Evolutionary conservation across 2,888 invertebrate species (phyloP).

Genomic region (Microplitis deprimator): DNA sequence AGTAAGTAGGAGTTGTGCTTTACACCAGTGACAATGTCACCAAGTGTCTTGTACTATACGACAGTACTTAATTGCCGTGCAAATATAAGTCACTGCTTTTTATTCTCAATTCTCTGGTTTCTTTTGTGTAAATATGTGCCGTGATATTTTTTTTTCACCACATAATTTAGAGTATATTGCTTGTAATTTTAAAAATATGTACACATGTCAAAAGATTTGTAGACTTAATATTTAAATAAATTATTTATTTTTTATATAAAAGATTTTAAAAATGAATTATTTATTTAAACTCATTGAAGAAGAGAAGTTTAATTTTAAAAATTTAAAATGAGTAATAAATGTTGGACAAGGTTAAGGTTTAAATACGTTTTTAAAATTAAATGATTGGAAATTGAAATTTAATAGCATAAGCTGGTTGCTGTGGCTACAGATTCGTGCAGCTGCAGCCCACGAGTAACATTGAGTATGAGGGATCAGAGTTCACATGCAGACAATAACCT

Average conservation of each 20-base stretch:
- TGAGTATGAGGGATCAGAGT: slow-evolving; percentile 12
- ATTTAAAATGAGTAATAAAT: neutral
- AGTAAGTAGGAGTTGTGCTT: neutral
- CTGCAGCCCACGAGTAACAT: neutral
- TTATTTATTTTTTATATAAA: neutral
- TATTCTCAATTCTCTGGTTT: neutral
- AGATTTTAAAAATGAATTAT: too few relatives aligned
- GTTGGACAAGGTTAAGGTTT: neutral
- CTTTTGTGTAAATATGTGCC: neutral
- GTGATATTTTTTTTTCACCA: neutral
- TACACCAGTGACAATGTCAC: neutral
- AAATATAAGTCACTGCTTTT: neutral
- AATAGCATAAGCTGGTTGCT: neutral
- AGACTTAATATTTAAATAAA: neutral
- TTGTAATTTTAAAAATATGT: neutral
- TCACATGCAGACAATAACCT: slow-evolving; percentile 15
- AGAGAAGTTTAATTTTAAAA: neutral
- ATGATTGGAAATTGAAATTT: neutral
- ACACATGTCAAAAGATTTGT: neutral
- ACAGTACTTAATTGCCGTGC: neutral
- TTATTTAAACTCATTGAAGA: too few relatives aligned
- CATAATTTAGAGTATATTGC: neutral
- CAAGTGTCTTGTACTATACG: neutral
- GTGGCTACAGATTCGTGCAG: slow-evolving; percentile 3
- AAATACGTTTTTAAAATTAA: neutral